Evolutionary conservation across 2,888 invertebrate species (phyloP).

Genomic region (Horisme vitalbata): DNA sequence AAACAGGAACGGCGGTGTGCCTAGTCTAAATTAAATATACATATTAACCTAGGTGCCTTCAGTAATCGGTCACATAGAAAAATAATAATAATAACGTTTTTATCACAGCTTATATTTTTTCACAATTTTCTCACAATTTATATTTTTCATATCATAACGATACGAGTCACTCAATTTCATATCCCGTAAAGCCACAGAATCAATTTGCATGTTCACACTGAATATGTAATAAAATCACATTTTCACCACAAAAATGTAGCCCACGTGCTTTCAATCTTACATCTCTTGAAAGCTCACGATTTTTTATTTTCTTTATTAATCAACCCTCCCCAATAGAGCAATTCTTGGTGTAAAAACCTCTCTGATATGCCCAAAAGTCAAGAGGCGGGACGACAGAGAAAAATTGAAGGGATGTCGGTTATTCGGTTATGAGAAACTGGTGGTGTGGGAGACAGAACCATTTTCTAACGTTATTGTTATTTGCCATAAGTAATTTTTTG

Average conservation of each 20-base stretch:
- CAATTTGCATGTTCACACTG: constrained; percentile 42
- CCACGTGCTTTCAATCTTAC: constrained; percentile 59
- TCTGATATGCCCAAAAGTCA: constrained; percentile 59
- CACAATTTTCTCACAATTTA: too few relatives aligned
- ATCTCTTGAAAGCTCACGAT: constrained; percentile 42
- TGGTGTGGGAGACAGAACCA: constrained; percentile 4
- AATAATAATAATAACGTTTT: too few relatives aligned
- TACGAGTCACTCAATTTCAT: constrained; percentile 22
- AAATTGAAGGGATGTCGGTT: constrained; percentile 56
- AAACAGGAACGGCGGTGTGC: too few relatives aligned
- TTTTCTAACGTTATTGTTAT: not conserved
- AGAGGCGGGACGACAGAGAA: constrained; percentile 64
- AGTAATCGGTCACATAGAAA: too few relatives aligned
- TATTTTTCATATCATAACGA: not conserved
- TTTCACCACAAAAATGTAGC: constrained; percentile 43
- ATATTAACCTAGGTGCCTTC: too few relatives aligned
- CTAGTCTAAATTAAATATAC: too few relatives aligned
- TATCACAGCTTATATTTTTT: too few relatives aligned
- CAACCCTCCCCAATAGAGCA: constrained; percentile 62
- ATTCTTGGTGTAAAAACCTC: constrained; percentile 65
- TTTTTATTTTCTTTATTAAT: constrained; percentile 75
- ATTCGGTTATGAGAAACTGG: constrained; percentile 30
- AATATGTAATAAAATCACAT: constrained; percentile 43
- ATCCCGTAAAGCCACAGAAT: constrained; percentile 33
- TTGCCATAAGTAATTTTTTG: too few relatives aligned